Conservation (phyloP, 1,140 invertebrate species). For the Bombus balteatus region DNA sequence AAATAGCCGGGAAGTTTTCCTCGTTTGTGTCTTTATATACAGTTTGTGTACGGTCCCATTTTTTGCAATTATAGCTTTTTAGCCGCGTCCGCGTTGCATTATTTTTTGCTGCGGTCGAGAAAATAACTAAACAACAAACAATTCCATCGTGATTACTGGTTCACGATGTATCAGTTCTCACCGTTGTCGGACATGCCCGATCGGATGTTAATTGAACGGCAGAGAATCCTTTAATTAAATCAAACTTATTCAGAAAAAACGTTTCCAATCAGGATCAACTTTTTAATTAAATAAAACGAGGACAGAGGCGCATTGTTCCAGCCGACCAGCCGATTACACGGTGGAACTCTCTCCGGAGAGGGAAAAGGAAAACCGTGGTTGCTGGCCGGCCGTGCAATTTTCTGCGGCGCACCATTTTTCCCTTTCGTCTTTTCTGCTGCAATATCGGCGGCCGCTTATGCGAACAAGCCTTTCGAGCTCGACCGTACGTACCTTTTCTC, state of each 20-base stretch:
- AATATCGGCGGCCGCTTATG: slow-evolving; percentile 16
- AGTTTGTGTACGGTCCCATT: background rate
- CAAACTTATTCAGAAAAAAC: background rate
- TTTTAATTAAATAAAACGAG: background rate
- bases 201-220: background rate
- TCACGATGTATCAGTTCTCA: background rate
- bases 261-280: background rate
- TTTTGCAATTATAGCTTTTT: background rate
- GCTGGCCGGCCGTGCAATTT: background rate
- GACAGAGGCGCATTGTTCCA: background rate
- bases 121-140: background rate
- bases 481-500: background rate
- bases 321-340: background rate
- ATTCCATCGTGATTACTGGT: background rate
- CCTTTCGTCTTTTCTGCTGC: slow-evolving; percentile 16
- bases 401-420: slow-evolving; percentile 22
- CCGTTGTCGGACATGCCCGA: background rate
- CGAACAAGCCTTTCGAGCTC: background rate
- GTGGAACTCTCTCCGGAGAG: background rate
- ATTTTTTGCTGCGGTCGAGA: too few relatives aligned
- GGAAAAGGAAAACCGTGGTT: background rate
- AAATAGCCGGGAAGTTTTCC: background rate
- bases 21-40: background rate
- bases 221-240: background rate
- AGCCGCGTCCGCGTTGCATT: background rate